Evolutionary conservation across 1,140 invertebrate species (phyloP), one percentile per base, ranked within the genome.

Genomic region (Drosophila willistoni): DNA sequence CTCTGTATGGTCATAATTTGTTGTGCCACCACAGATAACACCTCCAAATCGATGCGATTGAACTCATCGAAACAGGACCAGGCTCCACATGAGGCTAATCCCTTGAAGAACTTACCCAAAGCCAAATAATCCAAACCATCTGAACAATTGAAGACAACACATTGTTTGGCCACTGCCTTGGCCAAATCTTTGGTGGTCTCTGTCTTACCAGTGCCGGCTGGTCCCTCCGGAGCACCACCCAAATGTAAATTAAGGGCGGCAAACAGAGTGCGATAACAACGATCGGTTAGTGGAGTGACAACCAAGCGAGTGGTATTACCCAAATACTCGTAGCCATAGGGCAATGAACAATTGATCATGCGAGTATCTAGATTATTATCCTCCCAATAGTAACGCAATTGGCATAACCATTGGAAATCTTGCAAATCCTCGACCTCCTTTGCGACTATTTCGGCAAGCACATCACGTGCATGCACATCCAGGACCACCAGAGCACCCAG

Each of bases 11-110:
- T 96, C 29, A 96, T 73, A 67, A 99, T 98, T 55, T 98, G 97
- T 92, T 98, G 97, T 0, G 97, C 97, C 3, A 98, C 96, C 1
- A 99, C 98, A 0, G 98, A 99, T 33, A 99, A 90, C 42, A 99
- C 98, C 92, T 97, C 96, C 36, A 97, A 89, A 84, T 97, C 96
- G 71, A 97, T 97, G 10, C 96, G 94, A 90, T 97, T 96, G 91
- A 99, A 99, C 92, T 99, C 98, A 90, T 99, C 98, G 90, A 99
- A 99, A 92, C 98, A 99, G 0, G 97, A 97, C 98, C 98, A 99
- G 1, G 98, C 98, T 7, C 98, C 98, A 85, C 97, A 98, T 1
- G 98, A 97, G 3, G 98, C 97, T 44, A 99, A 92, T 68, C 98
- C 98, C 96, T 99, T 99, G 84, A 99, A 98, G 93, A 99, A 99